Base-by-base conservation (phyloP, 1,140 invertebrate genomes). In the Coenobita brevimanus region DNA sequence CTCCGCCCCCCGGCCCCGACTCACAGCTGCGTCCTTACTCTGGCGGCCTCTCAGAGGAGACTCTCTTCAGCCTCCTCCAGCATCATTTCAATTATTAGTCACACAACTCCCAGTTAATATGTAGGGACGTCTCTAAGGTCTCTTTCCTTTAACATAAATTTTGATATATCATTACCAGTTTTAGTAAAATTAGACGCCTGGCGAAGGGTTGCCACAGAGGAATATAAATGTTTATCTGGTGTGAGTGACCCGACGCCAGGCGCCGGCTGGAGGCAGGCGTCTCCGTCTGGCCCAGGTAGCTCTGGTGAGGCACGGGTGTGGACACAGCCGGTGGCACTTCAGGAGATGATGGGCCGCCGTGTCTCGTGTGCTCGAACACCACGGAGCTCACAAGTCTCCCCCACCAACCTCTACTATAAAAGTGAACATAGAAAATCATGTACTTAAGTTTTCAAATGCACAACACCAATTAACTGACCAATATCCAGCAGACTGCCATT, bases 1-100 rank as follows among this genome's bases (percentile, higher is more conserved):
- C 78, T 87, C 64, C 85, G 78, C 85, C 78, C 85, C 30, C 85
- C 64, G 41, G 46, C 85, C 78, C 85, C 85, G 62, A 81, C 64
- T 76, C 76, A 69, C 76, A 80, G 43, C 46, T 43, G 27, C 64
- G 38, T 60, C 75, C 50, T 79, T 60, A 43, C 41, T 80, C 84
- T 87, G 75, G 84, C 38, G 84, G 79, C 54, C 80, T 67, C 41
- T 13, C 57, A 60, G 80, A 82, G 57, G 80, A 82, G 57, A 82
- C 62, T 27, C 33, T 82, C 33, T 69, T 69, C 69, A 69, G 60
- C 62, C 41, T 82, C n/a, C 64, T 82, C 41, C 57, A 82, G 36
- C 38, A 82, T 50, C 36, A 67, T 41, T 82, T 71, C n/a, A 50
- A 82, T 33, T 27, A 46, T 62, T 82, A 64, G 67, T n/a, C 17